These are phyloP conservation scores for Lucinisca nassula DNA, from an alignment of 2,888 invertebrate genomes.

Conservation along the genomic window DNA sequence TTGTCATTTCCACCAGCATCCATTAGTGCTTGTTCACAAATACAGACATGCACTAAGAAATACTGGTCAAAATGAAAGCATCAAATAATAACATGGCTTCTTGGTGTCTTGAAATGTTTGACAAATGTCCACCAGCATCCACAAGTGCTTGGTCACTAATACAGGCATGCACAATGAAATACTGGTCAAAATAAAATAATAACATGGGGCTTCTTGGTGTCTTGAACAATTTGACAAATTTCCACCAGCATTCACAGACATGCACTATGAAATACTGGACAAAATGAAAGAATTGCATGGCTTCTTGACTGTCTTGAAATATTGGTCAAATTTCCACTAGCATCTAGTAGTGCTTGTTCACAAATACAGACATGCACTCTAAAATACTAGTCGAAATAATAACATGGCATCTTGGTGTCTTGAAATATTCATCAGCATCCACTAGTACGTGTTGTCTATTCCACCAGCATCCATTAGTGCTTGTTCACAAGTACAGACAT, in stretches of 20 bases:
- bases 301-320: too few relatives aligned
- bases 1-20: background rate
- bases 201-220: too few relatives aligned
- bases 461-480: background rate
- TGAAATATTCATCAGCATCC: background rate
- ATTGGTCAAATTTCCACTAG: background rate
- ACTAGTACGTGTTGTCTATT: background rate
- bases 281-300: too few relatives aligned
- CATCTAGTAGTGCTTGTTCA: conserved; percentile 6
- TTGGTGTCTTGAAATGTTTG: too few relatives aligned
- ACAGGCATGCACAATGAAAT: background rate
- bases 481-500: background rate
- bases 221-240: too few relatives aligned
- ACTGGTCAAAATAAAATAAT: background rate
- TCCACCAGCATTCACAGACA: conserved; percentile 55
- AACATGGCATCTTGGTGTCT: too few relatives aligned
- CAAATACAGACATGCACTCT: background rate
- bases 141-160: background rate
- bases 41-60: background rate
- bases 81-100: too few relatives aligned
- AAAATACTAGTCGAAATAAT: background rate
- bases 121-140: background rate
- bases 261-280: too few relatives aligned
- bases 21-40: background rate
- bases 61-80: background rate